Evolutionary conservation across 2,113 vertebrate genomes (phyloP), one percentile per base, ranked within the genome.

Genomic region (Nipponia nippon): DNA sequence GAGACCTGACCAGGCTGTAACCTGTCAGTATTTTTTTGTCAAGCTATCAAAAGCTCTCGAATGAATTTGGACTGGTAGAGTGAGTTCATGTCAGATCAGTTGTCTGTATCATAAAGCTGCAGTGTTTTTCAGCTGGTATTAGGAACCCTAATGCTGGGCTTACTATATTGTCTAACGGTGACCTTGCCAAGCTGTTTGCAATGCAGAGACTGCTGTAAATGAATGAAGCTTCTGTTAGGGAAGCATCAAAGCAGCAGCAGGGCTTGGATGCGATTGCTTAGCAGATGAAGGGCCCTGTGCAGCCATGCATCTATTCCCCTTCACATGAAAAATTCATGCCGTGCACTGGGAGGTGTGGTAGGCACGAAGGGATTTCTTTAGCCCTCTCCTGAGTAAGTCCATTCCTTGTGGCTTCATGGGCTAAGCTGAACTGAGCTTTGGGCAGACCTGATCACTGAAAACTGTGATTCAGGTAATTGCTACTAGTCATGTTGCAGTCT

Each of bases 391-490:
- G 29, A 50, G 16, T 12, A 16, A 22, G 7, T 10, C 44, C 19
- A 2, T 80, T 69, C 32, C 78, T 62, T 0, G 0, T 49, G 88
- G 32, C 30, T 69, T 73, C 55, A 13, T 0, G 2, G 85, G 61
- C 77, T 52, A 5, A 87, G 65, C 20, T 3, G 14, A 80, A 9
- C 38, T 21, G 61, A 86, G 71, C 32, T 93, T 70, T 16, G 73
- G 78, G 66, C 29, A 67, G 70, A 15, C 18, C 23, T 16, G 67
- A 52, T 83, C 76, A 29, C 63, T 59, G 91, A 62, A 47, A 65
- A 73, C 49, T 83, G 77, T 52, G 93, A 87, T 87, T 55, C n/a
- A 59, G 22, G 10, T 34, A 47, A 82, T 61, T 56, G 61, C 56
- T 70, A 18, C 70, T 9, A 16, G 32, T 47, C 61, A 3, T 42